These are phyloP conservation scores for Sciurus niger DNA, from an alignment of 2,113 vertebrate species.

Conservation along the genomic window DNA sequence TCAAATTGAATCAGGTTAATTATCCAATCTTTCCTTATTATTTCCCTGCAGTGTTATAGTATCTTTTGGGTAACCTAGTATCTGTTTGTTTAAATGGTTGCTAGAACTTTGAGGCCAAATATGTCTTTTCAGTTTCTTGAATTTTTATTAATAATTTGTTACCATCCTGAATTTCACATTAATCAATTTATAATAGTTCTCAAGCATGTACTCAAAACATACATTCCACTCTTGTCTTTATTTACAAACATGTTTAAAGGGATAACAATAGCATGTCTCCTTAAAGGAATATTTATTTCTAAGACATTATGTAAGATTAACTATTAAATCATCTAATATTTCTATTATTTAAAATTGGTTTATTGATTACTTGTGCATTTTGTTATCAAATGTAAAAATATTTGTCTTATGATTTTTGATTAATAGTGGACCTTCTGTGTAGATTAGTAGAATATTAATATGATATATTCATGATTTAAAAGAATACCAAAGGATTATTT, in stretches of 20 bases:
- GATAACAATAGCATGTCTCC: neutral
- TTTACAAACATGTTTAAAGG: slow-evolving; percentile 38
- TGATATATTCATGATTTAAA: neutral
- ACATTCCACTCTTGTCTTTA: neutral
- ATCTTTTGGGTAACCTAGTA: neutral
- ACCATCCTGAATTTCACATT: neutral
- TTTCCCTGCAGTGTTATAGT: neutral
- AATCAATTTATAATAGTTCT: slow-evolving; percentile 35
- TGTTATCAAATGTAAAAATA: slow-evolving; percentile 19
- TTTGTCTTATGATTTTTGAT: slow-evolving; percentile 18
- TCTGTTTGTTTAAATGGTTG: slow-evolving; percentile 4
- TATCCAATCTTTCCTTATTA: neutral
- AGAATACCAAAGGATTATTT: slow-evolving; percentile 29
- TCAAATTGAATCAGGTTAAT: neutral
- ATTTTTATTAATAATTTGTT: slow-evolving; percentile 48
- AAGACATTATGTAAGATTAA: neutral
- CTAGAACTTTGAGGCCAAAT: neutral
- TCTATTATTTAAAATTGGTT: slow-evolving; percentile 8
- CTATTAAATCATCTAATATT: neutral
- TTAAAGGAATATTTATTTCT: slow-evolving; percentile 46
- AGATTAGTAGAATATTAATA: neutral
- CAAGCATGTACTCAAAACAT: neutral
- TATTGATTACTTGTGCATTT: slow-evolving; percentile 48
- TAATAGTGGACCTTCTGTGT: neutral
- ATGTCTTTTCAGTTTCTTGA: neutral